Evolutionary conservation across 2,888 invertebrate genomes (phyloP).

Genomic region (Drymonia ruficornis): DNA sequence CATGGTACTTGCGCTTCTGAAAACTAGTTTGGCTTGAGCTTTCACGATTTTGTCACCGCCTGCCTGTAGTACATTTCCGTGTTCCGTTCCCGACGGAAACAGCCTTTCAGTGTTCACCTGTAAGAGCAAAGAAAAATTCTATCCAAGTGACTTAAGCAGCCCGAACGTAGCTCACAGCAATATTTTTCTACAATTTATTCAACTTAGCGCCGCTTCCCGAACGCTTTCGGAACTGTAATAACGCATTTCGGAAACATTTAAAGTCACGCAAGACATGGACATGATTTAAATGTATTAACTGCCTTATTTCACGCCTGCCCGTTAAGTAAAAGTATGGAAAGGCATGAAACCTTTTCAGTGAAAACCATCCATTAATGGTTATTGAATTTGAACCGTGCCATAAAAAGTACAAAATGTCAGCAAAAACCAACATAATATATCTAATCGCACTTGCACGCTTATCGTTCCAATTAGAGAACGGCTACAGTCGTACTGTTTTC

Average conservation of each 20-base stretch:
- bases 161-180: constrained; percentile 30
- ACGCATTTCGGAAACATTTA: constrained; percentile 48
- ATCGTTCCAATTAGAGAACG: no score
- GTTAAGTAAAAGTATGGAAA: neutral
- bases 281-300: constrained; percentile 39
- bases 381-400: no score
- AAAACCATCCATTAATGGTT: no score
- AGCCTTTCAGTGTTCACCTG: constrained; percentile 69
- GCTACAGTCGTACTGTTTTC: no score
- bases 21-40: constrained; percentile 62
- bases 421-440: no score
- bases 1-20: constrained; percentile 35
- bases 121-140: constrained; percentile 54
- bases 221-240: constrained; percentile 46
- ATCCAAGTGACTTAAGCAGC: constrained; percentile 36
- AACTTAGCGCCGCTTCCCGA: constrained; percentile 32
- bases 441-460: no score
- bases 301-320: constrained; percentile 27
- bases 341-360: no score
- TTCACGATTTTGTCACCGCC: constrained; percentile 61
- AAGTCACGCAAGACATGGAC: constrained; percentile 43
- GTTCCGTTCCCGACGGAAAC: constrained; percentile 67
- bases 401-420: no score
- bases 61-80: constrained; percentile 71
- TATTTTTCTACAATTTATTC: constrained; percentile 37